Evolutionary conservation across 2,888 invertebrate species (phyloP), one percentile per base, ranked within the genome.

Genomic region (Meghimatium bilineatum): DNA sequence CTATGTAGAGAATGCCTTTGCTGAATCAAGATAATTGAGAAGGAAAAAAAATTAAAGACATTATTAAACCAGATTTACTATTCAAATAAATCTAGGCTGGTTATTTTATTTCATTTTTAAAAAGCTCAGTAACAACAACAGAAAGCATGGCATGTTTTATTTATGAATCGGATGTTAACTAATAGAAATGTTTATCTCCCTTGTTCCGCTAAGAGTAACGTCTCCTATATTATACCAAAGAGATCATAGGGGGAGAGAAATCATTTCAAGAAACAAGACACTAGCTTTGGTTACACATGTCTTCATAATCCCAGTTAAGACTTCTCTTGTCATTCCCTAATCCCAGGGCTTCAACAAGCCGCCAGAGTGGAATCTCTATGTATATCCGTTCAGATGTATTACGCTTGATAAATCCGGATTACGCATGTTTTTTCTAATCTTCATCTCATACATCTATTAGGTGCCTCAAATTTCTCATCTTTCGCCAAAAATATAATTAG

Each of bases 61-160:
- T 3, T 44, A 52, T 32, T 52, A 49, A 29, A 12, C 20, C 8
- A 32, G n/a, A 26, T 72, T 44, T 23, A n/a, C 14, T 72, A 49
- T n/a, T n/a, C 12, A 44, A n/a, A n/a, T 17, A 72, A 49, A 44
- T 29, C 20, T n/a, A 49, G n/a, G 72, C 44, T 49, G n/a, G 23
- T 69, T 36, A 38, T 69, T 69, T n/a, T 44, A 49, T 72, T 72
- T 44, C n/a, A 44, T 49, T n/a, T 44, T 26, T n/a, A 72, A 72
- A 44, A 49, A 49, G 72, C 44, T 69, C 69, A 69, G 26, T 20
- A 6, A 38, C 26, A 29, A 69, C 69, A 69, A 69, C 69, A 69
- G 34, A 38, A 38, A 38, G 8, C 36, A 6, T 69, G 17, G 23
- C 1, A 36, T 38, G 36, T 26, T 69, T 20, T 34, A 20, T 36